Evolutionary conservation across 2,888 invertebrate species (phyloP).

Genomic region (Taenaris catops): DNA sequence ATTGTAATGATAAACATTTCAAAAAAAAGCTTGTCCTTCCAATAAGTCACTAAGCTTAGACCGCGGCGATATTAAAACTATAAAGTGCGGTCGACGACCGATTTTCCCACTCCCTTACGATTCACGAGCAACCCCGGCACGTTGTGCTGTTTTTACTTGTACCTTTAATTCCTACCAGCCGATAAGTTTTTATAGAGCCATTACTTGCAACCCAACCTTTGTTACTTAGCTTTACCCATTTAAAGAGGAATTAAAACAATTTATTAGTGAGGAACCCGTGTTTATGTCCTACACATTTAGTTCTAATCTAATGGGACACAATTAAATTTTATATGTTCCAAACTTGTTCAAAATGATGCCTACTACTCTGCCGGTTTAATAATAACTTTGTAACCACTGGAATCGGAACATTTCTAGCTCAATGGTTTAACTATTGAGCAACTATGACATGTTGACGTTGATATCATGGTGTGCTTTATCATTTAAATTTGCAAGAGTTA

Average conservation of each 20-base stretch:
- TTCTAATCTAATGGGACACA: too few species aligned
- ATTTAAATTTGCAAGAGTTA: too few species aligned
- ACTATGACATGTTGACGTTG: too few species aligned
- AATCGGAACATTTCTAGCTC: too few species aligned
- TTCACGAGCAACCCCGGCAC: slow-evolving; percentile 33
- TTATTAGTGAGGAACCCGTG: neutral
- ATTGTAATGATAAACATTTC: slow-evolving; percentile 46
- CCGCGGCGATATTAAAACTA: slow-evolving; percentile 73
- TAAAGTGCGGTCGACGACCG: slow-evolving; percentile 65
- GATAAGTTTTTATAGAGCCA: slow-evolving; percentile 25
- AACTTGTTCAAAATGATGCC: too few species aligned
- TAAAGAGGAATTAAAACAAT: slow-evolving; percentile 16
- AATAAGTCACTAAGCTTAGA: slow-evolving; percentile 55
- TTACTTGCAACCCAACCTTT: slow-evolving; percentile 26
- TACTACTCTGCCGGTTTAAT: too few species aligned
- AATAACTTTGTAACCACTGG: too few species aligned
- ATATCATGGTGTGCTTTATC: too few species aligned
- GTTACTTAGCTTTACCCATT: slow-evolving; percentile 33
- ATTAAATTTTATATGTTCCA: too few species aligned
- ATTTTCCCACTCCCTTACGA: slow-evolving; percentile 43
- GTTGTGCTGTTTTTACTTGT: slow-evolving; percentile 40
- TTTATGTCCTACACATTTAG: too few species aligned
- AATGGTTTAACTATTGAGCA: too few species aligned
- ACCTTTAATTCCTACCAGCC: slow-evolving; percentile 34
- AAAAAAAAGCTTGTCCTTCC: slow-evolving; percentile 52